These are phyloP conservation scores for Lagocephalus sceleratus DNA, from an alignment of 2,797 vertebrate species.

Conservation along the genomic window DNA sequence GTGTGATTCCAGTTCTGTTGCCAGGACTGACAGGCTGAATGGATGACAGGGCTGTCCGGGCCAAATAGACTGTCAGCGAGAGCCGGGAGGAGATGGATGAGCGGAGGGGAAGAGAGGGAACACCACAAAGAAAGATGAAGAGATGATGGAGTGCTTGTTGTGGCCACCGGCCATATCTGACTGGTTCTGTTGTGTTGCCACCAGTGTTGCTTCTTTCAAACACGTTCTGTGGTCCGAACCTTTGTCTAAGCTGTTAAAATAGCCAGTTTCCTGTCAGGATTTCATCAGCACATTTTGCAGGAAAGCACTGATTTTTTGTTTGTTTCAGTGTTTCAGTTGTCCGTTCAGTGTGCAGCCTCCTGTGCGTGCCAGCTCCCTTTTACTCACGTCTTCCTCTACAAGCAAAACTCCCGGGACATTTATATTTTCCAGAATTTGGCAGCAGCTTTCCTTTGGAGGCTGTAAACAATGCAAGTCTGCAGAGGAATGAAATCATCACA, in stretches of 20 bases:
- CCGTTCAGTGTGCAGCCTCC: background rate
- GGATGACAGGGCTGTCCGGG: conserved; percentile 58
- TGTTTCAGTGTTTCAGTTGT: too few species aligned
- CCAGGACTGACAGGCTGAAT: conserved; percentile 60
- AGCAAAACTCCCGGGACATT: conserved; percentile 42
- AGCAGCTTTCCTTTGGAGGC: conserved; percentile 33
- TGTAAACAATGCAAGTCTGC: conserved; percentile 11
- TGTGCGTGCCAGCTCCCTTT: background rate
- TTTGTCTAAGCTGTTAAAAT: background rate
- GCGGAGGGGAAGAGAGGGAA: conserved; percentile 45
- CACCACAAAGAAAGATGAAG: conserved; percentile 39
- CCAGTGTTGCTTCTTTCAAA: background rate
- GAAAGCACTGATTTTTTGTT: background rate
- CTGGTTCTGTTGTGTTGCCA: conserved; percentile 33
- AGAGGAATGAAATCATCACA: conserved; percentile 42
- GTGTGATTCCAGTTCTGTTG: conserved; percentile 33
- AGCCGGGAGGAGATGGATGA: conserved; percentile 61
- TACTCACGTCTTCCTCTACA: conserved; percentile 11
- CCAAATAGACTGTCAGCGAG: conserved; percentile 66
- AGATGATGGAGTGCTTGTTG: conserved; percentile 52
- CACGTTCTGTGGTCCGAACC: background rate
- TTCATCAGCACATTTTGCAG: background rate
- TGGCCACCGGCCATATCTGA: conserved; percentile 41
- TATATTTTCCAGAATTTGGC: conserved; percentile 39
- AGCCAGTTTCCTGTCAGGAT: too few species aligned